Evolutionary conservation across 2,888 invertebrate species (phyloP).

Genomic region (Drosophila mayaguana): DNA sequence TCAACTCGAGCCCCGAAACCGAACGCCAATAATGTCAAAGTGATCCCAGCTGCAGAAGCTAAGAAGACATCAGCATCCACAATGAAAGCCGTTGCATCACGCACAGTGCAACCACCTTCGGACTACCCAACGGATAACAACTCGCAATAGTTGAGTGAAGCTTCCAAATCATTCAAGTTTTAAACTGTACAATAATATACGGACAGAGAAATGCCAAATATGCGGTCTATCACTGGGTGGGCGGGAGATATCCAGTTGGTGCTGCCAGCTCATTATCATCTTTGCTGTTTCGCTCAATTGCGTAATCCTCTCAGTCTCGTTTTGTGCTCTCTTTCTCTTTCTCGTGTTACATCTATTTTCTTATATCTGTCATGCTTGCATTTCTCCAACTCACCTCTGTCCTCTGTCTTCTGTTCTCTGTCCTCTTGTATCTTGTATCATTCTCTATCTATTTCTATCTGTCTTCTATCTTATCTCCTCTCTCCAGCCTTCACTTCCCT

Average conservation of each 20-base stretch:
- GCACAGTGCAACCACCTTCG: not conserved
- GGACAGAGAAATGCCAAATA: not conserved
- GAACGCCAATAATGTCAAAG: no score
- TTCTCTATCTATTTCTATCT: rapidly evolving
- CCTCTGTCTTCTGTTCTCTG: not conserved
- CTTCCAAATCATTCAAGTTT: not conserved
- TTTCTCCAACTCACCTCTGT: no score
- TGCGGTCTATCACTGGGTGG: no score
- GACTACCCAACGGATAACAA: not conserved
- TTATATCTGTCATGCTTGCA: not conserved
- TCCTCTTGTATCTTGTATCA: not conserved
- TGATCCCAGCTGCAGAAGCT: not conserved
- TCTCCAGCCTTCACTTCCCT: no score
- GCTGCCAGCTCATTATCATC: not conserved
- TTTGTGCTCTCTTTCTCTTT: no score
- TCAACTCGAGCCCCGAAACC: no score
- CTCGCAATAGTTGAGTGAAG: not conserved
- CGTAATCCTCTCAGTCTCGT: no score
- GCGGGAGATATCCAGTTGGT: not conserved
- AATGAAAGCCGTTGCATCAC: not conserved
- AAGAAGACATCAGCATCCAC: not conserved
- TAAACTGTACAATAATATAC: constrained; percentile 6
- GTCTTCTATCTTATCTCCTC: rapidly evolving
- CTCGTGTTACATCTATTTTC: not conserved
- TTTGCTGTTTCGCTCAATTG: not conserved